A percentile compares a stretch with the other conserved stretches of the same genome.
Evolutionary conservation across 2,888 invertebrate genomes (phyloP).

Genomic region (Heterodera filipjevi): DNA sequence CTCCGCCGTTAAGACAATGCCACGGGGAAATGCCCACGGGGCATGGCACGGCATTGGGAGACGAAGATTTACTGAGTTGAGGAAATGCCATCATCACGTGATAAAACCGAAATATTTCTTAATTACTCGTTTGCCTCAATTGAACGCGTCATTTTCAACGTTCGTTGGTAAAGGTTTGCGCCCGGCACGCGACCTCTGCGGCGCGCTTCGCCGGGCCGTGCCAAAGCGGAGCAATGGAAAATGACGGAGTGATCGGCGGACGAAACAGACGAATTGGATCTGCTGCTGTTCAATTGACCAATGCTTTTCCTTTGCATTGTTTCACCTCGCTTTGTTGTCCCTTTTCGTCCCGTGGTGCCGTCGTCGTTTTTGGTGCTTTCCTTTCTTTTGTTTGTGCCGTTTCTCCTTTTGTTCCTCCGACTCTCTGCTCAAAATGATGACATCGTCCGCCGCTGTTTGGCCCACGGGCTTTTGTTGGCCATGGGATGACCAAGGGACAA

Average conservation of each 20-base stretch:
- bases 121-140: background rate
- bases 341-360: background rate
- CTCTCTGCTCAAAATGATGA: background rate
- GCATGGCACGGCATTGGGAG: background rate
- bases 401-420: background rate
- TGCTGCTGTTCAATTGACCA: background rate
- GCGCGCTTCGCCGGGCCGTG: constrained; percentile 16
- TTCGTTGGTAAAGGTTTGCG: constrained; percentile 22
- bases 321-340: background rate
- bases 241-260: background rate
- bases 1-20: background rate
- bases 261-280: background rate
- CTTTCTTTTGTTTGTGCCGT: background rate
- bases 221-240: constrained; percentile 26
- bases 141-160: constrained; percentile 21
- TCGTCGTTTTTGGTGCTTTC: background rate
- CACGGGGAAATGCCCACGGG: background rate
- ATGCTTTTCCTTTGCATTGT: no score
- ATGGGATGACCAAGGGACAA: constrained; percentile 1
- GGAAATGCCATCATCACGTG: background rate
- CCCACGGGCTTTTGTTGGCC: background rate
- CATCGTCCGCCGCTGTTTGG: background rate
- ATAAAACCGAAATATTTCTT: background rate
- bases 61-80: background rate
- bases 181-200: constrained; percentile 17